Conservation (phyloP, 2,888 invertebrate species). For the Kryphioiulus occultus region DNA sequence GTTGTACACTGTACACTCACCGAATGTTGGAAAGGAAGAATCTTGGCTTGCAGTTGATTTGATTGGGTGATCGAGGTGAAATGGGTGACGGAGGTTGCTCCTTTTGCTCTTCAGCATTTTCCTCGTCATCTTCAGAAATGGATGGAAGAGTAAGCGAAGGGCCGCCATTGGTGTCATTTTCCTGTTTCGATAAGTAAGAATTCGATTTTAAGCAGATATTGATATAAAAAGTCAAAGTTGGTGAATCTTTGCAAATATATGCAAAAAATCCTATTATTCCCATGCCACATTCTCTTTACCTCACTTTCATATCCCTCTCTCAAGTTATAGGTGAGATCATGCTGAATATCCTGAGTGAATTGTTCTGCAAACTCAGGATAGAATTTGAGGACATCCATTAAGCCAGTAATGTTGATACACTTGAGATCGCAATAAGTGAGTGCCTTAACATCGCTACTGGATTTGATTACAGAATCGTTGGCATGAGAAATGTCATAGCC, state of each 20-base stretch:
- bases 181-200: constrained; percentile 55
- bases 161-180: constrained; percentile 67
- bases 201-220: neutral
- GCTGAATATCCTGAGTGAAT: constrained; percentile 92
- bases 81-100: constrained; percentile 55
- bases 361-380: constrained; percentile 96
- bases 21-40: constrained; percentile 50
- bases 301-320: constrained; percentile 92
- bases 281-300: constrained; percentile 61
- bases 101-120: constrained; percentile 69
- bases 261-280: neutral
- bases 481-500: constrained; percentile 84
- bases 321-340: constrained; percentile 92
- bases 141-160: constrained; percentile 87
- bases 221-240: neutral
- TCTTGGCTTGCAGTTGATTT: constrained; percentile 8
- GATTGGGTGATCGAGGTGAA: constrained; percentile 53
- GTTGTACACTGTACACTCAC: neutral
- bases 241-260: neutral
- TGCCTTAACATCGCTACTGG: constrained; percentile 93
- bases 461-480: constrained; percentile 82
- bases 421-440: constrained; percentile 96
- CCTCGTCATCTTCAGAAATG: constrained; percentile 94
- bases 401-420: constrained; percentile 88
- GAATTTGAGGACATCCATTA: constrained; percentile 85